phyloP scores from a whole-genome alignment of 1,140 invertebrate genomes.

The Drosophila tani region DNA sequence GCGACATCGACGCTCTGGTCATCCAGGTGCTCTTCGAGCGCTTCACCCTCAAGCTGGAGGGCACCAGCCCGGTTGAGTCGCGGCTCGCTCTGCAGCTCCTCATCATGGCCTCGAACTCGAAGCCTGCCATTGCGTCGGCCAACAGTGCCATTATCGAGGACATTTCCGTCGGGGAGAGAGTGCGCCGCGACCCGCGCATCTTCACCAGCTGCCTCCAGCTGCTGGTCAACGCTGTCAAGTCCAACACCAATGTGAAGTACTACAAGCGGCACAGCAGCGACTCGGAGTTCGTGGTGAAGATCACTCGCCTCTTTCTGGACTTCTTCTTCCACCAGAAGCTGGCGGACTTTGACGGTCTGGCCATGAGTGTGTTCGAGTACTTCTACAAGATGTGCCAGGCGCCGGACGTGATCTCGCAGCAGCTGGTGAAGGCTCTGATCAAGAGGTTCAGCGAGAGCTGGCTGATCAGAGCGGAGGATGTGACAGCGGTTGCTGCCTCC shows the following conservation, averaged over 20 bases:
- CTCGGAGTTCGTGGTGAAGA: conserved; percentile 55
- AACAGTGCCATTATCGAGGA: conserved; percentile 86
- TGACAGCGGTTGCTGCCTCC: neutral
- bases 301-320: conserved; percentile 59
- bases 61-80: conserved; percentile 89
- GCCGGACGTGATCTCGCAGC: conserved; percentile 77
- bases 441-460: conserved; percentile 58
- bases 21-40: conserved; percentile 92
- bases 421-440: conserved; percentile 60
- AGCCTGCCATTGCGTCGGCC: conserved; percentile 86
- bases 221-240: conserved; percentile 71
- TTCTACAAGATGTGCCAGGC: conserved; percentile 77
- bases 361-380: conserved; percentile 73
- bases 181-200: conserved; percentile 73
- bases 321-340: conserved; percentile 73
- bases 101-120: conserved; percentile 89
- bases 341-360: conserved; percentile 71
- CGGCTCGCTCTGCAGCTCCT: conserved; percentile 90
- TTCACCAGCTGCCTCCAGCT: conserved; percentile 69
- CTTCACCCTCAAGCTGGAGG: conserved; percentile 91
- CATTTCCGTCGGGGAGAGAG: conserved; percentile 83
- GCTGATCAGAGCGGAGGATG: conserved; percentile 18
- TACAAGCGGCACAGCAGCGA: conserved; percentile 72
- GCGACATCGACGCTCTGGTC: conserved; percentile 86
- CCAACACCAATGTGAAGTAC: conserved; percentile 62